Evolutionary conservation across 1,140 invertebrate species (phyloP).

Genomic region (Acyrthosiphon pisum): DNA sequence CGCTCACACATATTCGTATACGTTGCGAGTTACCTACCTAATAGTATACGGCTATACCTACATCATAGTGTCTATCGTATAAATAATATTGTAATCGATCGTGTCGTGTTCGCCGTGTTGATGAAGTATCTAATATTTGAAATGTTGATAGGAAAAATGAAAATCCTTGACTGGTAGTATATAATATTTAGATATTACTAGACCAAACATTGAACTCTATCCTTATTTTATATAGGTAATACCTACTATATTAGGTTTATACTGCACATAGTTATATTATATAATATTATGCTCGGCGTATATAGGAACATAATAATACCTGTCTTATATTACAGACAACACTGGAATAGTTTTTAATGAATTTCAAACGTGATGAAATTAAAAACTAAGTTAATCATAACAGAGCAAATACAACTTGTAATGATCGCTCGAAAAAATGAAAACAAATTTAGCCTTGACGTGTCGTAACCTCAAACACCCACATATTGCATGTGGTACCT

Average conservation of each 20-base stretch:
- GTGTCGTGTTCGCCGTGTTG: neutral
- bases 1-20: neutral
- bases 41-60: neutral
- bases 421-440: neutral
- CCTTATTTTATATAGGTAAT: no score
- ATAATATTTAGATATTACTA: neutral
- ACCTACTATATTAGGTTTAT: no score
- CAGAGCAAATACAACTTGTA: neutral
- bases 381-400: neutral
- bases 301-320: neutral
- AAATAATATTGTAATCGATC: neutral
- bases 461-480: neutral
- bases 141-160: neutral
- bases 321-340: neutral
- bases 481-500: neutral
- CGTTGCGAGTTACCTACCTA: neutral
- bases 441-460: neutral
- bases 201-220: neutral
- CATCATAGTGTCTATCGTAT: neutral
- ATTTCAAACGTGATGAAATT: neutral
- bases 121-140: neutral
- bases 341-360: neutral
- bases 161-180: neutral
- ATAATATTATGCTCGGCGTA: neutral
- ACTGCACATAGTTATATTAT: no score